These are phyloP conservation scores for Choristoneura fumiferana DNA, from an alignment of 1,140 invertebrate genomes.

Conservation along the genomic window DNA sequence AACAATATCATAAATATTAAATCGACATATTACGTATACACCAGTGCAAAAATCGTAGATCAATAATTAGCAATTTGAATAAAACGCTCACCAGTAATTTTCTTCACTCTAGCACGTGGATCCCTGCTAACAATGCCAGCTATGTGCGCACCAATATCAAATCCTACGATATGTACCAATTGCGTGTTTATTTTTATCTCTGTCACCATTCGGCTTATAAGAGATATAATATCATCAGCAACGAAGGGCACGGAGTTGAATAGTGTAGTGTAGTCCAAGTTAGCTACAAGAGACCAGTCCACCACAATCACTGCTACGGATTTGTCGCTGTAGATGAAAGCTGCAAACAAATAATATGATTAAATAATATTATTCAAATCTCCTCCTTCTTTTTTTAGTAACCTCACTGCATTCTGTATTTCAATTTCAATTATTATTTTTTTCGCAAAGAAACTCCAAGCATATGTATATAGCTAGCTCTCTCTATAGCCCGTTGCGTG, in stretches of 20 bases:
- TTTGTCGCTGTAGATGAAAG: not conserved
- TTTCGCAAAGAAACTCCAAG: no score
- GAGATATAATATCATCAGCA: not conserved
- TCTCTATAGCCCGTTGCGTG: no score
- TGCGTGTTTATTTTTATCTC: not conserved
- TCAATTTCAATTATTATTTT: no score
- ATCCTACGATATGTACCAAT: constrained; percentile 1
- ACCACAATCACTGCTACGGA: not conserved
- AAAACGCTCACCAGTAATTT: not conserved
- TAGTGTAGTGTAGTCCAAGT: not conserved
- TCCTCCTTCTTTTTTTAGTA: no score
- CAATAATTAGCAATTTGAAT: no score
- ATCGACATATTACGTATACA: no score
- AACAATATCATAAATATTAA: no score
- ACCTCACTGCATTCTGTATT: no score
- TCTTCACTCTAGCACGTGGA: not conserved
- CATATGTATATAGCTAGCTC: no score
- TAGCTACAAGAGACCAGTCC: not conserved
- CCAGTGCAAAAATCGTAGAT: no score
- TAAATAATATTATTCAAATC: no score
- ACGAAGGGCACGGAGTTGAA: not conserved
- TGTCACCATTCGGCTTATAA: not conserved
- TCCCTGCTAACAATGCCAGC: constrained; percentile 3
- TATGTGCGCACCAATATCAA: constrained; percentile 5
- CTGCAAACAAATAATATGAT: no score